Evolutionary conservation across 2,113 vertebrate species (phyloP).

Genomic region (Hyla sarda): DNA sequence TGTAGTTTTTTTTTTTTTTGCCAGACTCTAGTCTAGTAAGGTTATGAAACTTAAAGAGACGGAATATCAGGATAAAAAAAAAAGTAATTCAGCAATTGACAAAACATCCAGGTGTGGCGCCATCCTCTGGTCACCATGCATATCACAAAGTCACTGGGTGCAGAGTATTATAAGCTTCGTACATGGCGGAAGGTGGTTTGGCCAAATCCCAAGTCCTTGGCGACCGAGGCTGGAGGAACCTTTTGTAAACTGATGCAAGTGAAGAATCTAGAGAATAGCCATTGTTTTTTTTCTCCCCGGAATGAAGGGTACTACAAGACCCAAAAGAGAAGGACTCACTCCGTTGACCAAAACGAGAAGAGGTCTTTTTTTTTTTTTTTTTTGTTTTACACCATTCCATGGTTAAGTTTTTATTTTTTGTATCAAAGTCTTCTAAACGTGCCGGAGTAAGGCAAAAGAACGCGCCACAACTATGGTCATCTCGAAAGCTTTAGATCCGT

Average conservation of each 20-base stretch:
- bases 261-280: neutral
- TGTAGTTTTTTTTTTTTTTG: neutral
- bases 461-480: neutral
- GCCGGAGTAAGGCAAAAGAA: constrained; percentile 33
- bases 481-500: neutral
- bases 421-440: constrained; percentile 24
- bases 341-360: neutral
- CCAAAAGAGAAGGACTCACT: neutral
- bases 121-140: neutral
- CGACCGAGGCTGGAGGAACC: neutral
- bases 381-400: constrained; percentile 7
- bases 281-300: neutral
- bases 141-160: neutral
- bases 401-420: constrained; percentile 1
- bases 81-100: neutral
- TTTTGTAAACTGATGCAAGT: no score
- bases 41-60: neutral
- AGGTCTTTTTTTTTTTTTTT: neutral
- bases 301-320: neutral
- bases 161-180: neutral
- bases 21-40: neutral
- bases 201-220: neutral
- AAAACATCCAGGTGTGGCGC: neutral
- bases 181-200: neutral
- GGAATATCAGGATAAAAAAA: neutral